These are phyloP conservation scores for Cyclargus thomasi DNA, from an alignment of 1,140 invertebrate genomes.

Conservation along the genomic window DNA sequence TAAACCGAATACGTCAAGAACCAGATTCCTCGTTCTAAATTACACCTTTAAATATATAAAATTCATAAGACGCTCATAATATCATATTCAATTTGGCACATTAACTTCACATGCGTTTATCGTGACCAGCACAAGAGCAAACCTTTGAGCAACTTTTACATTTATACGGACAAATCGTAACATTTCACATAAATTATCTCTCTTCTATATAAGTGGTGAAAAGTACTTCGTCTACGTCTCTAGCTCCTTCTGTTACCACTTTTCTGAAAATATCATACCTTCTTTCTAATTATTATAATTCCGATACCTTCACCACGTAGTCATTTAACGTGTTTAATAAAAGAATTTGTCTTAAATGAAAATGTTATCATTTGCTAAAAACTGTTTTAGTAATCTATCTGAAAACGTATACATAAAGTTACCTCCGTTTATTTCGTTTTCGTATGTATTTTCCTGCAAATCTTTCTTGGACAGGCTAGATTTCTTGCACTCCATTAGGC, in stretches of 20 bases:
- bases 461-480: too few relatives aligned
- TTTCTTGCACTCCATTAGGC: too few relatives aligned
- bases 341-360: neutral
- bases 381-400: neutral
- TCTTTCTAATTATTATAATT: neutral
- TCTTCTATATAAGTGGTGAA: neutral
- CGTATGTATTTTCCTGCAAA: too few relatives aligned
- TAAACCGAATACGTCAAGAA: constrained; percentile 23
- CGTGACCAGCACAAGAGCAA: constrained; percentile 49
- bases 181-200: neutral
- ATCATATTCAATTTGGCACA: constrained; percentile 46
- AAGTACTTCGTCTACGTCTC: neutral
- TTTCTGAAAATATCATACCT: too few relatives aligned
- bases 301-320: neutral
- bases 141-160: constrained; percentile 40
- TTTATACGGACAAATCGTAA: neutral
- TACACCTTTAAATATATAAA: constrained; percentile 35
- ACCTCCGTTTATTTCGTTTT: too few relatives aligned
- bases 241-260: neutral
- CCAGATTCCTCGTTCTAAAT: neutral
- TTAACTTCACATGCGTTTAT: constrained; percentile 25
- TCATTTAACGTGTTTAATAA: neutral
- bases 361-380: neutral
- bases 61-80: constrained; percentile 47
- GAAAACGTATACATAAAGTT: too few relatives aligned